Conservation (phyloP, 2,888 invertebrate species). For the Ichneumoninae sp. region DNA sequence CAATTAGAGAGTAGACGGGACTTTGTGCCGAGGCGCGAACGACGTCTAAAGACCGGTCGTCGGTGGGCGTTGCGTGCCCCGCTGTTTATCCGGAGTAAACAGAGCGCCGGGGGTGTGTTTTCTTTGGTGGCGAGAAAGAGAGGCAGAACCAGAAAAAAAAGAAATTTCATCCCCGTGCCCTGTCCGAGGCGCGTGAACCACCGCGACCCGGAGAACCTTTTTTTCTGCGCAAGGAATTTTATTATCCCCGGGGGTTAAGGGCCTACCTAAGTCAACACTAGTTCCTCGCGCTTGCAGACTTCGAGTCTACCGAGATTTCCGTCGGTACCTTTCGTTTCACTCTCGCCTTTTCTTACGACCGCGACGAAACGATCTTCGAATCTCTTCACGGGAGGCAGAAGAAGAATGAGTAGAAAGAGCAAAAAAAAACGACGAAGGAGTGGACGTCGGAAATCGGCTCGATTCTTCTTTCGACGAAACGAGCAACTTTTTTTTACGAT, state of each 20-base stretch:
- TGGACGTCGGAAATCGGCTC: conserved; percentile 31
- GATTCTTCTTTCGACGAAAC: conserved; percentile 17
- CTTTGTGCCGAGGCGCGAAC: conserved; percentile 48
- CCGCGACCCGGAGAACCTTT: conserved; percentile 70
- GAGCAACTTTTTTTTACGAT: conserved; percentile 11
- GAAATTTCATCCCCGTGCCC: conserved; percentile 63
- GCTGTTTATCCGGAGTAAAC: conserved; percentile 75
- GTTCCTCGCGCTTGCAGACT: conserved; percentile 43
- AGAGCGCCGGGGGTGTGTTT: conserved; percentile 65
- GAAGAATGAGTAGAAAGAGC: conserved; percentile 34
- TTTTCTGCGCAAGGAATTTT: conserved; percentile 65
- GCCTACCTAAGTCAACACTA: conserved; percentile 63
- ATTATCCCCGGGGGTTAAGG: conserved; percentile 49
- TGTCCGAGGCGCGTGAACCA: conserved; percentile 23
- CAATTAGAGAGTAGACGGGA: conserved; percentile 68
- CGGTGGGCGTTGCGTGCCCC: conserved; percentile 56
- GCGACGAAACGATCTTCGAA: conserved; percentile 26
- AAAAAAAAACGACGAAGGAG: conserved; percentile 15
- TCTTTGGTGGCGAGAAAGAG: conserved; percentile 49
- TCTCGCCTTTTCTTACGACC: conserved; percentile 27
- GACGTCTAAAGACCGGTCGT: conserved; percentile 15
- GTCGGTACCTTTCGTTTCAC: conserved; percentile 49
- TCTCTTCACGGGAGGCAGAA: conserved; percentile 13
- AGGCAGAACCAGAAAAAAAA: conserved; percentile 24
- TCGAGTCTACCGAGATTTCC: conserved; percentile 27